Conservation (phyloP, 53 echinoderm and acorn worm genomes). For the Hippasteria phrygiana region DNA sequence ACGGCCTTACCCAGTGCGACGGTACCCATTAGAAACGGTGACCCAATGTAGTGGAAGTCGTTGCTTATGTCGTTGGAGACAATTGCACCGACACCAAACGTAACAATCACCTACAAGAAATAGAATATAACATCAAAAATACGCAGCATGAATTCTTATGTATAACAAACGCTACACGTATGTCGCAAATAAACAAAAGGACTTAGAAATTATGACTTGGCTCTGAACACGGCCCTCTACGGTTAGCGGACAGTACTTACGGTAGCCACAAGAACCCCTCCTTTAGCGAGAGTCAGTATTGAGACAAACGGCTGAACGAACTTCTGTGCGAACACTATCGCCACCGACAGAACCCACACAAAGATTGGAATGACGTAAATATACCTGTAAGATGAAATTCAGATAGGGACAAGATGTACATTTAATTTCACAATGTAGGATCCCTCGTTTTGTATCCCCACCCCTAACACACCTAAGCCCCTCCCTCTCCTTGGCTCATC, state of each 20-base stretch:
- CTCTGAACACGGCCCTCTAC: no score
- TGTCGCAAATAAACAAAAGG: no score
- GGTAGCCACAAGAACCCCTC: conserved; percentile 89
- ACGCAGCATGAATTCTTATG: neutral
- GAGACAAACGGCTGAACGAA: conserved; percentile 91
- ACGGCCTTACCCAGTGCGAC: conserved; percentile 86
- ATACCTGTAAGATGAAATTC: conserved; percentile 44
- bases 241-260: conserved; percentile 72
- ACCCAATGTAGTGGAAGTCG: conserved; percentile 90
- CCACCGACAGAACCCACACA: conserved; percentile 88
- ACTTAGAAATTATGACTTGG: no score
- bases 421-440: neutral
- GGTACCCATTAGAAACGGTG: conserved; percentile 97
- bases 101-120: conserved; percentile 85
- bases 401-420: no score
- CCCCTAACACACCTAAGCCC: no score
- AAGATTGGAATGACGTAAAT: conserved; percentile 91
- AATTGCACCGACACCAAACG: conserved; percentile 91
- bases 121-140: neutral
- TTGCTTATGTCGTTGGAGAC: conserved; percentile 85
- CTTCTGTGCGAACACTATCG: conserved; percentile 89
- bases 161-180: no score
- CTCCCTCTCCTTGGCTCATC: no score
- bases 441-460: no score
- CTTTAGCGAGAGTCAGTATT: conserved; percentile 87